Conservation (phyloP, 2,113 vertebrate genomes). For the Anarrhichthys ocellatus region DNA sequence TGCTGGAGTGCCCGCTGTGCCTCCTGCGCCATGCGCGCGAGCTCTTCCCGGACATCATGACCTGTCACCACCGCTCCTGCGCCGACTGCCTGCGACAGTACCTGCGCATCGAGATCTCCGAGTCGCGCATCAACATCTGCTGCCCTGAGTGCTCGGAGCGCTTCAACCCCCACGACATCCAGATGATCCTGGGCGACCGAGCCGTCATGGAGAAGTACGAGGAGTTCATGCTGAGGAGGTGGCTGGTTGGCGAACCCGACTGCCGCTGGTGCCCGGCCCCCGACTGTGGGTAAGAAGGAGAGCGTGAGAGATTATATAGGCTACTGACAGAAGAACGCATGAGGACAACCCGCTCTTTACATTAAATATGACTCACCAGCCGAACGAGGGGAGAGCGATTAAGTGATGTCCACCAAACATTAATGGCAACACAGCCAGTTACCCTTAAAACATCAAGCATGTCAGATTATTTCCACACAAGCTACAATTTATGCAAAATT, state of each 20-base stretch:
- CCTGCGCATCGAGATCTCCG: conserved; percentile 97
- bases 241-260: conserved; percentile 96
- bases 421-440: background rate
- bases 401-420: background rate
- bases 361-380: background rate
- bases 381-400: background rate
- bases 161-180: conserved; percentile 98
- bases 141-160: conserved; percentile 98
- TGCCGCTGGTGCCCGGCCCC: conserved; percentile 99
- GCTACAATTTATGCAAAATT: background rate
- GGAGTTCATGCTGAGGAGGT: conserved; percentile 98
- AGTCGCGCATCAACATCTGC: conserved; percentile 98
- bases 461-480: background rate
- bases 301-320: background rate
- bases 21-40: conserved; percentile 92
- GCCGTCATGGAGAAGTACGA: conserved; percentile 98
- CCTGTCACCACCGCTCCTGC: conserved; percentile 97
- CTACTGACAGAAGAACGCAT: background rate
- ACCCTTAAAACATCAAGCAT: background rate
- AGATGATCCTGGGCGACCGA: conserved; percentile 93
- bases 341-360: background rate
- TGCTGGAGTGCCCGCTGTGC: conserved; percentile 96
- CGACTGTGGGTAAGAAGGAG: conserved; percentile 92
- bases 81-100: conserved; percentile 98
- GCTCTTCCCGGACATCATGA: conserved; percentile 98